Evolutionary conservation across 2,113 vertebrate genomes (phyloP), one percentile per base, ranked within the genome.

Genomic region (Spheniscus mendiculus): DNA sequence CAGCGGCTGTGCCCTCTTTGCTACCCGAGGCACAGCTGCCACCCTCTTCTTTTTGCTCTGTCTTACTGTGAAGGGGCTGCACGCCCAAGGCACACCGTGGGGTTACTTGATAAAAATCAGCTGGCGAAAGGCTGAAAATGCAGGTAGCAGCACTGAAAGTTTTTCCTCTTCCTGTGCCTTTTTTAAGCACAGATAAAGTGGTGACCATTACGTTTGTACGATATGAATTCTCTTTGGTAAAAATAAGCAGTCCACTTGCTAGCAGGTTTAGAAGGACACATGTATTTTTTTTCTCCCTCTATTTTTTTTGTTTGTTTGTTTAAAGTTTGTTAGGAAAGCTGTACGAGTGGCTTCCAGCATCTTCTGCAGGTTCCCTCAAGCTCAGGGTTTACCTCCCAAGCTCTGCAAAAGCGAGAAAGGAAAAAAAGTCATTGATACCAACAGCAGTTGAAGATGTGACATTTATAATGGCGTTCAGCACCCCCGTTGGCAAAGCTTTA

Each of bases 121-220:
- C 96, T 94, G 89, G 83, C 30, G 26, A 89, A 83, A 96, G 47
- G 89, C 90, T 94, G 93, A 87, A 85, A 91, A 83, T 56, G 85
- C 88, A 94, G 89, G 88, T 96, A 95, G 95, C 96, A 92, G 90
- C 95, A 97, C 95, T 97, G 95, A 95, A 97, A 90, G 89, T 89
- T 94, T 93, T 91, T 61, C 90, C 88, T 86, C 91, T 90, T 56
- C 90, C 88, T 86, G 83, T 94, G 87, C 93, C 95, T 94, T 94
- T 82, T 59, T n/a, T 0, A 84, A 95, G 97, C 94, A 96, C 91
- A 83, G 95, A 84, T 63, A 42, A 94, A 85, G 80, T 34, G 63
- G 88, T 73, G 94, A 93, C 87, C 79, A 5, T 87, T 25, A 47
- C 2, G 19, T 92, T 78, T 89, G 74, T 96, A 94, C 15, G 1